Evolutionary conservation across 2,888 invertebrate genomes (phyloP).

Genomic region (Lasioglossum lativentre): DNA sequence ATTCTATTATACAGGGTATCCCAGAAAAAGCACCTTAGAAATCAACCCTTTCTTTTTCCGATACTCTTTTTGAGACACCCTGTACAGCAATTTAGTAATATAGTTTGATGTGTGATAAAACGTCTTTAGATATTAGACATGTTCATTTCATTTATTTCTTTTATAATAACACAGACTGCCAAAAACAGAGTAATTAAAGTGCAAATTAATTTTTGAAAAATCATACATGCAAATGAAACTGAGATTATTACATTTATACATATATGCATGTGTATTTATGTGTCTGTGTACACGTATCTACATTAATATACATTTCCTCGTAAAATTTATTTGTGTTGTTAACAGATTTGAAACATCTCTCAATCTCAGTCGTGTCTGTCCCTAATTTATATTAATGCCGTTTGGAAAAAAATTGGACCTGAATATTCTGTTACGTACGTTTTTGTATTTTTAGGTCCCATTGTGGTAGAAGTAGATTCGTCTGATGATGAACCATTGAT

Average conservation of each 20-base stretch:
- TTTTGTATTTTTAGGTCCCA: constrained; percentile 80
- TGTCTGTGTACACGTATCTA: not conserved
- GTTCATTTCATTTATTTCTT: constrained; percentile 33
- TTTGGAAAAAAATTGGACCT: constrained; percentile 31
- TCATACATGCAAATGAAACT: constrained; percentile 7
- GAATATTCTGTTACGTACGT: constrained; percentile 47
- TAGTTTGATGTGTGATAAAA: constrained; percentile 39
- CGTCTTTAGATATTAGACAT: constrained; percentile 33
- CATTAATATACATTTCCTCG: not conserved
- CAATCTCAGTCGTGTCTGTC: constrained; percentile 49
- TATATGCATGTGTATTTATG: not conserved
- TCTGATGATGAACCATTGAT: constrained; percentile 94
- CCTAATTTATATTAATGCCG: constrained; percentile 10
- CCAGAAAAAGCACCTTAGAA: not conserved
- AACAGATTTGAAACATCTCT: constrained; percentile 45
- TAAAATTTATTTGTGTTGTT: constrained; percentile 13
- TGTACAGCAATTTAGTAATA: constrained; percentile 32
- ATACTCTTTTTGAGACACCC: not conserved
- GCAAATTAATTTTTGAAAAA: constrained; percentile 19
- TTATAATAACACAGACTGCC: constrained; percentile 62
- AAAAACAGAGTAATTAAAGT: constrained; percentile 64
- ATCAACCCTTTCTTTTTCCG: too few relatives aligned
- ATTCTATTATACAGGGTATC: not conserved
- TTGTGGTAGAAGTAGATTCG: constrained; percentile 89
- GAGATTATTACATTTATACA: constrained; percentile 17